A percentile compares a stretch with the other conserved stretches of the same genome.
These are phyloP conservation scores for Sebastes variabilis DNA, from an alignment of 2,797 vertebrate species.

Conservation along the genomic window DNA sequence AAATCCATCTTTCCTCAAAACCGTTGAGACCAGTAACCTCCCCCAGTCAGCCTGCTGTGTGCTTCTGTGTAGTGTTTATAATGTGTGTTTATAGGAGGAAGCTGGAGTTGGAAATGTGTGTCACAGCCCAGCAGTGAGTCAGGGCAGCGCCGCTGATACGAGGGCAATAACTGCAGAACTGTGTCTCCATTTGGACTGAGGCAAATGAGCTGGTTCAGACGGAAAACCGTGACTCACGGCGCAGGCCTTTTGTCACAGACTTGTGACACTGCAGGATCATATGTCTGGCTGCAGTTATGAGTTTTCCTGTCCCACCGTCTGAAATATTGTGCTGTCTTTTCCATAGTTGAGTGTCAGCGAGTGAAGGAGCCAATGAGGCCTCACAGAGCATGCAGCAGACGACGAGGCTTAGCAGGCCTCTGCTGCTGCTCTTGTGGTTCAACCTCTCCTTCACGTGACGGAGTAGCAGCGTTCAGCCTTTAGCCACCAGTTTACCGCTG, in stretches of 20 bases:
- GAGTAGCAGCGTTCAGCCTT: background rate
- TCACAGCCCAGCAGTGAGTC: constrained; percentile 26
- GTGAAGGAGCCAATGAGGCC: background rate
- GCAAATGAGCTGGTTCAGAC: constrained; percentile 35
- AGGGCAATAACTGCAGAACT: constrained; percentile 45
- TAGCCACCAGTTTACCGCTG: background rate
- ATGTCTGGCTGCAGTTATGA: constrained; percentile 25
- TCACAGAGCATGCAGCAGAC: background rate
- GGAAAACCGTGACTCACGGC: constrained; percentile 44
- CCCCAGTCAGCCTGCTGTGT: background rate
- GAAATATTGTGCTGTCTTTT: background rate
- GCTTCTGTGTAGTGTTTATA: no score
- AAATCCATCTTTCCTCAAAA: background rate
- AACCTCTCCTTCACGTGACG: constrained; percentile 25
- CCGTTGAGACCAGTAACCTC: background rate
- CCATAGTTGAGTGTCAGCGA: constrained; percentile 17
- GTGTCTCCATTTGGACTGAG: constrained; percentile 31
- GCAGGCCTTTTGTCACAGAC: constrained; percentile 38
- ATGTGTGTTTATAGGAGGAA: constrained; percentile 8
- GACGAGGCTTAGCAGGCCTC: background rate
- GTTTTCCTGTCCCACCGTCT: background rate
- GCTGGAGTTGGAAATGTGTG: constrained; percentile 24
- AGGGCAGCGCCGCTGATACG: constrained; percentile 24
- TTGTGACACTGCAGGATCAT: constrained; percentile 30
- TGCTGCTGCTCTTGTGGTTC: constrained; percentile 4